phyloP scores from a whole-genome alignment of 2,113 vertebrate genomes.

The Myiozetetes cayanensis region DNA sequence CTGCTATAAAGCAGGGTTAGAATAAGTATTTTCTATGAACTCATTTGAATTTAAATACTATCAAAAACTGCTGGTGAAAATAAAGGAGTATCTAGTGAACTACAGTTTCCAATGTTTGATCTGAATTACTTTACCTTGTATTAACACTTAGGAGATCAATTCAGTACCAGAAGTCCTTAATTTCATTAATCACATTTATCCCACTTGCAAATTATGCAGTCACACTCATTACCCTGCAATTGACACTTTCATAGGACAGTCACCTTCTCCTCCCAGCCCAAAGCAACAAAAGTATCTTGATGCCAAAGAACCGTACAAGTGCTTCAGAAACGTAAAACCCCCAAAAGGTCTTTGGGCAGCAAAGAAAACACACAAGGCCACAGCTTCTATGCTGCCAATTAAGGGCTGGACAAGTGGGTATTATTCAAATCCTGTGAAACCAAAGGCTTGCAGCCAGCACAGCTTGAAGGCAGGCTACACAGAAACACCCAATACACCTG shows the following conservation, averaged over 20 bases:
- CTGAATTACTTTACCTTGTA: neutral
- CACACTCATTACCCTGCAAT: accelerated
- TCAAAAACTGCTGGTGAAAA: neutral
- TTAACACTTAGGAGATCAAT: neutral
- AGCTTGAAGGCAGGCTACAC: neutral
- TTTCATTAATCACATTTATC: neutral
- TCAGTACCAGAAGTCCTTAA: neutral
- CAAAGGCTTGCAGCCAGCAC: neutral
- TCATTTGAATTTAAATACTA: neutral
- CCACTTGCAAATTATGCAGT: neutral
- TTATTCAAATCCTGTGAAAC: neutral
- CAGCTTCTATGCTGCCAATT: neutral
- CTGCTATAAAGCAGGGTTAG: neutral
- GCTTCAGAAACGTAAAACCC: neutral
- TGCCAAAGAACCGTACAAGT: neutral
- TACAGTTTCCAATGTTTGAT: neutral
- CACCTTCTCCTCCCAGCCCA: neutral
- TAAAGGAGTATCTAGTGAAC: neutral
- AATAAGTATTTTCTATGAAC: neutral
- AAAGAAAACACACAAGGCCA: neutral
- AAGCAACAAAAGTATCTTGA: neutral
- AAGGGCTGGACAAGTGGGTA: neutral
- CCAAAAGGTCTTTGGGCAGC: neutral
- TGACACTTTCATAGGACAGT: neutral
- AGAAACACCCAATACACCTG: neutral